phyloP scores from a whole-genome alignment of 2,888 invertebrate species.

The Teleiodes luculella region DNA sequence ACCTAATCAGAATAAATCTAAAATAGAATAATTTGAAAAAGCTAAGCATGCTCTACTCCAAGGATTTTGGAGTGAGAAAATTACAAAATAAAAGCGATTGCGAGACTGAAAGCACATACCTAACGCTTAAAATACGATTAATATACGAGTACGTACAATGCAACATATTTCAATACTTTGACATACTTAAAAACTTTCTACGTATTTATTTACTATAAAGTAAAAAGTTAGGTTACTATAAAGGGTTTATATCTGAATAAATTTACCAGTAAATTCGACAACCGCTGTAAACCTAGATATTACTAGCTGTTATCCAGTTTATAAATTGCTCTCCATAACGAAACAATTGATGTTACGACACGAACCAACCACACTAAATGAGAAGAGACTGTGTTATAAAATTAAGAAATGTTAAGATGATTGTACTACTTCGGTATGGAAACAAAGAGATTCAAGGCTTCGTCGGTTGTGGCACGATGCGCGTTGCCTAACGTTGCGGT shows the following conservation, averaged over 20 bases:
- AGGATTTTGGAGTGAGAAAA: no score
- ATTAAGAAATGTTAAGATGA: slow-evolving; percentile 34
- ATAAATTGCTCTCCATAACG: neutral
- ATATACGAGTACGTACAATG: no score
- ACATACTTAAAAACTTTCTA: no score
- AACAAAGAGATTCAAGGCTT: slow-evolving; percentile 61
- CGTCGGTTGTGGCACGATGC: slow-evolving; percentile 49
- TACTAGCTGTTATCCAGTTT: neutral
- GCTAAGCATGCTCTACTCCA: no score
- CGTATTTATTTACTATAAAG: no score
- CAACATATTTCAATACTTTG: no score
- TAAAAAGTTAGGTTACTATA: no score
- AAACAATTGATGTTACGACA: neutral
- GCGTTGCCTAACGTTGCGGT: slow-evolving; percentile 54
- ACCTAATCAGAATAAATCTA: no score
- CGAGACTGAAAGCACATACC: no score
- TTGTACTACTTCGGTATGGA: slow-evolving; percentile 41
- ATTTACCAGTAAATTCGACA: slow-evolving; percentile 1
- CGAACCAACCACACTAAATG: slow-evolving; percentile 46
- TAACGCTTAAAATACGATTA: no score
- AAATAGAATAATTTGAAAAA: no score
- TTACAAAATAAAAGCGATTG: no score
- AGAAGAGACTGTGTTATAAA: slow-evolving; percentile 39
- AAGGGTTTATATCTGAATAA: slow-evolving; percentile 12
- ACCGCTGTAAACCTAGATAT: slow-evolving; percentile 14